Conservation (phyloP, 1,140 invertebrate genomes). For the Cydia amplana region DNA sequence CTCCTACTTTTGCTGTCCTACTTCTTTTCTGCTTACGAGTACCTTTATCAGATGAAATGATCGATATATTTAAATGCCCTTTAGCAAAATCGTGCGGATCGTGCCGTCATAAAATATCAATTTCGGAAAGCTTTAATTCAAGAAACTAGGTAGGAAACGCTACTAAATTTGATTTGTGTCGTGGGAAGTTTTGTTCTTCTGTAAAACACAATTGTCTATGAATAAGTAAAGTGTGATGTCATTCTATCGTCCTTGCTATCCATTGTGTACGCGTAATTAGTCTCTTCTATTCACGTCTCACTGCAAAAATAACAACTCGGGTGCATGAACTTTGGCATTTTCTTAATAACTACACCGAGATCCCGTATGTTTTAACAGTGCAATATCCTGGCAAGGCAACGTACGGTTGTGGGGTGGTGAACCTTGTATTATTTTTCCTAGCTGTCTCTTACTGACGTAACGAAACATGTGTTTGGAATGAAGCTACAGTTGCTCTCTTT, state of each 20-base stretch:
- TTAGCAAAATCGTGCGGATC: too few relatives aligned
- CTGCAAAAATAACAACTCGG: not conserved
- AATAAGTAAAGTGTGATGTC: not conserved
- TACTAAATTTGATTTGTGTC: not conserved
- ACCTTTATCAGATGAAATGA: not conserved
- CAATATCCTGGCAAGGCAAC: not conserved
- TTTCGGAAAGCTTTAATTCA: too few relatives aligned
- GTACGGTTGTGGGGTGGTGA: not conserved
- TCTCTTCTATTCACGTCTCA: not conserved
- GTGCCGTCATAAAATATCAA: too few relatives aligned
- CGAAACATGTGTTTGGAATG: not conserved
- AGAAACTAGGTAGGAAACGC: too few relatives aligned
- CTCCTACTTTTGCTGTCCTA: not conserved
- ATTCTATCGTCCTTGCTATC: not conserved
- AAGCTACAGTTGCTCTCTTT: not conserved
- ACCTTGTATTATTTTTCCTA: not conserved
- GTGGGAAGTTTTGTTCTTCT: not conserved
- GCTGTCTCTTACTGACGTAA: not conserved
- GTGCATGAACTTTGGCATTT: constrained; percentile 6
- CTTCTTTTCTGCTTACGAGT: not conserved
- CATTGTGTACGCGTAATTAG: not conserved
- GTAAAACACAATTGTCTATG: not conserved
- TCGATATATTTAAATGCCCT: too few relatives aligned
- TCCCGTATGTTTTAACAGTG: not conserved
- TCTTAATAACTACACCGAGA: not conserved